Evolutionary conservation across 2,797 vertebrate species (phyloP).

Genomic region (Liparis tanakae): DNA sequence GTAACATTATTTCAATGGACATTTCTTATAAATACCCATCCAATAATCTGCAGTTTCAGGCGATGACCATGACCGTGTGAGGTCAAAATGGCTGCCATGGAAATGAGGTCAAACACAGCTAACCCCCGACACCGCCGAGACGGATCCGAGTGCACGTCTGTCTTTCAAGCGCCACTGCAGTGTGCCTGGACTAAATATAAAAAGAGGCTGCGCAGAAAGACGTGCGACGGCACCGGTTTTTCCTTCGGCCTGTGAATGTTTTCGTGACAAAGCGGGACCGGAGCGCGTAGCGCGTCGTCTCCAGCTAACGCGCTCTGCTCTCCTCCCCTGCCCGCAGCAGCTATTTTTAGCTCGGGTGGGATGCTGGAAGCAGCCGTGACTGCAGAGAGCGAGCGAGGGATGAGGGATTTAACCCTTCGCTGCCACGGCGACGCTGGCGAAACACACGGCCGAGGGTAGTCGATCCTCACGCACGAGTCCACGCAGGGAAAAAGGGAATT

Average conservation of each 20-base stretch:
- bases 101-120: conserved; percentile 55
- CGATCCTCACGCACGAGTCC: conserved; percentile 7
- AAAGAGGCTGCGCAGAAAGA: background rate
- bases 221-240: conserved; percentile 4
- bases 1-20: background rate
- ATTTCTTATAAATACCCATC: background rate
- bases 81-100: conserved; percentile 53
- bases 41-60: background rate
- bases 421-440: conserved; percentile 24
- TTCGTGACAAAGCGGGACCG: conserved; percentile 31
- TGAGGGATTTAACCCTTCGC: conserved; percentile 67
- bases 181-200: background rate
- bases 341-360: conserved; percentile 79
- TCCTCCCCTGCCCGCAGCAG: conserved; percentile 65
- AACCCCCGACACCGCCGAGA: conserved; percentile 19
- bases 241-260: conserved; percentile 12
- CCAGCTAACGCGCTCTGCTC: conserved; percentile 58
- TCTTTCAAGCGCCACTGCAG: background rate
- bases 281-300: conserved; percentile 49
- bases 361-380: conserved; percentile 66
- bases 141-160: conserved; percentile 1
- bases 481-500: conserved; percentile 10
- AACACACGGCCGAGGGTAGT: conserved; percentile 22
- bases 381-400: conserved; percentile 64
- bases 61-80: conserved; percentile 11